A percentile compares a stretch with the other conserved stretches of the same genome.
These are phyloP conservation scores for Syncerus caffer DNA, from an alignment of 2,797 vertebrate genomes.

Conservation along the genomic window DNA sequence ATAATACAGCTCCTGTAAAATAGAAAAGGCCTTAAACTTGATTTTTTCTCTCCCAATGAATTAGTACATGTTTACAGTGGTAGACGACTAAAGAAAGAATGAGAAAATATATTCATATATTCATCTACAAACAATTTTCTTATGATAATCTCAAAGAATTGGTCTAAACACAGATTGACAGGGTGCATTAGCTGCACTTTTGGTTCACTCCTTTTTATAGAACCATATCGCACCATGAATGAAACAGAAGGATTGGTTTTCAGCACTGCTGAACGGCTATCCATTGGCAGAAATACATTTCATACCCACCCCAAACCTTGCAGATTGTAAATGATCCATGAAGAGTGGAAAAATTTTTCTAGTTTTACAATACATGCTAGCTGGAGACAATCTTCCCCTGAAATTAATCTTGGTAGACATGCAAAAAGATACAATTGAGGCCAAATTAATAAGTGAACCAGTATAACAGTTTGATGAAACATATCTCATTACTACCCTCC, in stretches of 20 bases:
- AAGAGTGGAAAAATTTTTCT: neutral
- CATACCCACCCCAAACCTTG: conserved; percentile 16
- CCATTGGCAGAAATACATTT: conserved; percentile 4
- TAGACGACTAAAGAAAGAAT: neutral
- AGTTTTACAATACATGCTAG: neutral
- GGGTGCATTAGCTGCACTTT: neutral
- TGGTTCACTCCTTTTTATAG: neutral
- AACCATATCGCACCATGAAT: conserved; percentile 17
- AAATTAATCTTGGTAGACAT: conserved; percentile 13
- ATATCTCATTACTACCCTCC: neutral
- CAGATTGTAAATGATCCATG: conserved; percentile 30
- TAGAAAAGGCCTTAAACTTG: neutral
- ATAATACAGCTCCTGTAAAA: neutral
- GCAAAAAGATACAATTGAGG: neutral
- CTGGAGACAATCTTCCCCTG: neutral
- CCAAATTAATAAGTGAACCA: neutral
- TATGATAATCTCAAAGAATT: neutral
- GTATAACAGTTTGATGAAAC: neutral
- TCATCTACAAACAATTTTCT: neutral
- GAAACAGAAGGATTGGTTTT: conserved; percentile 54
- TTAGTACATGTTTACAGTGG: neutral
- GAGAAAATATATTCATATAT: neutral
- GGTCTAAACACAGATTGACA: neutral
- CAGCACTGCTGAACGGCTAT: conserved; percentile 17
- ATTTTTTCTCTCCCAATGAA: neutral